Percentiles rank a stretch among this genome's conserved stretches.
Conservation (phyloP, 2,797 vertebrate species). For the Oryzias sinensis region DNA sequence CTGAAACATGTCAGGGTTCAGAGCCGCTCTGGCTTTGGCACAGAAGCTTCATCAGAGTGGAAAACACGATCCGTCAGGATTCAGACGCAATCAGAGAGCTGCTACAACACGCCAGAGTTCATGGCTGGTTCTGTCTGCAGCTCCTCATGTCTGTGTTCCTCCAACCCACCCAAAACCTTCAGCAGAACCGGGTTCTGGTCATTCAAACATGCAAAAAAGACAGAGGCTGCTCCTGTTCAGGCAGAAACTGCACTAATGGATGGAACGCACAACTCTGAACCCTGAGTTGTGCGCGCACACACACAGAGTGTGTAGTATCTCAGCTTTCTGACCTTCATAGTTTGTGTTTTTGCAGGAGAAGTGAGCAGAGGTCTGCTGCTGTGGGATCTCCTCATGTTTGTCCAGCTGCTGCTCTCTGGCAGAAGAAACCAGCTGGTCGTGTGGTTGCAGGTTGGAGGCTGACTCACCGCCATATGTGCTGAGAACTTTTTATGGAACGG, state of each 20-base stretch:
- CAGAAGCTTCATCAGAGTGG: too few species aligned
- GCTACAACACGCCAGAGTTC: slow-evolving; percentile 15
- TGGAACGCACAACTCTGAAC: slow-evolving; percentile 22
- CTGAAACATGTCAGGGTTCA: too few species aligned
- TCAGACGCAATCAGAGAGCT: slow-evolving; percentile 22
- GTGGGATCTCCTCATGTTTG: slow-evolving; percentile 41
- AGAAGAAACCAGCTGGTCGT: slow-evolving; percentile 26
- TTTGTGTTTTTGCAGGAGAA: too few species aligned
- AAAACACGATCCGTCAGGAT: not conserved
- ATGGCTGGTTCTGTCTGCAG: slow-evolving; percentile 9
- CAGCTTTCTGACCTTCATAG: not conserved
- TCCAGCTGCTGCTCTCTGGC: slow-evolving; percentile 47
- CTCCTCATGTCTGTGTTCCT: not conserved
- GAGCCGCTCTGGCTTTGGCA: too few species aligned
- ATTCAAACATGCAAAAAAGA: not conserved
- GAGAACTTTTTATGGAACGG: slow-evolving; percentile 9
- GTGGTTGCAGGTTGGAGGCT: slow-evolving; percentile 48
- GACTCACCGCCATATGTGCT: slow-evolving; percentile 38
- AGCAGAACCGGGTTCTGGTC: not conserved
- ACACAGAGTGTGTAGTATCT: not conserved
- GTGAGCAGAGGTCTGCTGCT: not conserved
- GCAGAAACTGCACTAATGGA: slow-evolving; percentile 64
- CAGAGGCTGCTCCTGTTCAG: slow-evolving; percentile 56
- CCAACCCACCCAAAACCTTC: not conserved
- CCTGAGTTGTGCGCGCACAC: not conserved